Percentiles rank a stretch among this genome's conserved stretches.
These are phyloP conservation scores for Tonatia bakeri DNA, from an alignment of 2,113 vertebrate species.

Conservation along the genomic window DNA sequence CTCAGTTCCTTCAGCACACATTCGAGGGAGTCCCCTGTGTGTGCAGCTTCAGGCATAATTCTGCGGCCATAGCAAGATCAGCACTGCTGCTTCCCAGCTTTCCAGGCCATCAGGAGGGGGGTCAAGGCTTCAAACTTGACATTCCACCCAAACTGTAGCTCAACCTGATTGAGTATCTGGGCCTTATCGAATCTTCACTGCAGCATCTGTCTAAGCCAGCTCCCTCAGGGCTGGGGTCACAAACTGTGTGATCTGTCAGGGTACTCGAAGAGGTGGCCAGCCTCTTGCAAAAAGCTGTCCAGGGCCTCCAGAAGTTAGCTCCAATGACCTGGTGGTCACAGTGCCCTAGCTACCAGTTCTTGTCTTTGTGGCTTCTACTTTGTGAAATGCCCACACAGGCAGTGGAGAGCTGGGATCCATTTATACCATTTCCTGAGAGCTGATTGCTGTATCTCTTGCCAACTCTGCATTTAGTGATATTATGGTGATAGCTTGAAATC, in stretches of 20 bases:
- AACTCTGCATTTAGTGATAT: neutral
- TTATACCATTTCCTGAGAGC: neutral
- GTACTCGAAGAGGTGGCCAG: neutral
- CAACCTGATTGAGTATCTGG: neutral
- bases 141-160: neutral
- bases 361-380: neutral
- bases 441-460: neutral
- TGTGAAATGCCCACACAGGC: neutral
- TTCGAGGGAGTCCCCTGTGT: neutral
- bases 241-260: neutral
- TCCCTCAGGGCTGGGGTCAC: neutral
- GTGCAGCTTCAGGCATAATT: neutral
- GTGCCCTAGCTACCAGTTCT: neutral
- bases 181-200: neutral
- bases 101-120: accelerated
- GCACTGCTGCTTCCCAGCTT: neutral
- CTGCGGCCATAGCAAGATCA: neutral
- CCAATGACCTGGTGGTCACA: neutral
- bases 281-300: neutral
- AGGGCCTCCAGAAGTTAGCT: neutral
- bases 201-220: neutral
- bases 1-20: neutral
- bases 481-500: neutral
- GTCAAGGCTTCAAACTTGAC: neutral
- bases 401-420: accelerated